Conservation (phyloP, 37 sponge, comb jelly and placozoan species). For the Eunapius fragilis region DNA sequence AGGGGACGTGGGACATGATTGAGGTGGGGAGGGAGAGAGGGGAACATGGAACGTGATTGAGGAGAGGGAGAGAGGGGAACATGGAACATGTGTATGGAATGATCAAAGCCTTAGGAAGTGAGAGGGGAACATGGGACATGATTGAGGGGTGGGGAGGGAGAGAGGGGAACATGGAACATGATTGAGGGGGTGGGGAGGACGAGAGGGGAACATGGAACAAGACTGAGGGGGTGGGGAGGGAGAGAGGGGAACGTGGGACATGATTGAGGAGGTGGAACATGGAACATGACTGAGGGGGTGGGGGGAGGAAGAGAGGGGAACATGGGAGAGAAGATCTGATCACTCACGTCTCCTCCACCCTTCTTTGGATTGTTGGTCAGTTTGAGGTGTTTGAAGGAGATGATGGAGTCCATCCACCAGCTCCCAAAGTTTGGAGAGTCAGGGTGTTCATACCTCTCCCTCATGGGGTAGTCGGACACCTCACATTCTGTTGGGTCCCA, state of each 20-base stretch:
- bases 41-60: neutral
- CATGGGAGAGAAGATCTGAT: neutral
- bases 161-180: too few relatives aligned
- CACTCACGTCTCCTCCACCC: neutral
- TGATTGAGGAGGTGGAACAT: too few relatives aligned
- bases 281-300: too few relatives aligned
- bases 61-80: neutral
- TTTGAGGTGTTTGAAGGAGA: conserved; percentile 50
- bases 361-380: conserved; percentile 38
- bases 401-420: conserved; percentile 22
- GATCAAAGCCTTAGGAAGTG: too few relatives aligned
- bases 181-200: too few relatives aligned
- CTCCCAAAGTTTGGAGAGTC: conserved; percentile 19
- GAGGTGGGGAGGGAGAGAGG: neutral
- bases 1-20: too few relatives aligned
- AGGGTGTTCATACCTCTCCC: conserved; percentile 18
- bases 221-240: too few relatives aligned
- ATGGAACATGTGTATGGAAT: neutral
- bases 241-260: too few relatives aligned
- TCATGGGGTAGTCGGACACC: neutral
- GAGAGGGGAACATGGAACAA: too few relatives aligned
- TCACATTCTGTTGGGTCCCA: neutral
- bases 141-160: too few relatives aligned
- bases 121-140: neutral
- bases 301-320: neutral